These are phyloP conservation scores for Rhamphomyia laevipes DNA, from an alignment of 2,888 invertebrate genomes.

Conservation along the genomic window DNA sequence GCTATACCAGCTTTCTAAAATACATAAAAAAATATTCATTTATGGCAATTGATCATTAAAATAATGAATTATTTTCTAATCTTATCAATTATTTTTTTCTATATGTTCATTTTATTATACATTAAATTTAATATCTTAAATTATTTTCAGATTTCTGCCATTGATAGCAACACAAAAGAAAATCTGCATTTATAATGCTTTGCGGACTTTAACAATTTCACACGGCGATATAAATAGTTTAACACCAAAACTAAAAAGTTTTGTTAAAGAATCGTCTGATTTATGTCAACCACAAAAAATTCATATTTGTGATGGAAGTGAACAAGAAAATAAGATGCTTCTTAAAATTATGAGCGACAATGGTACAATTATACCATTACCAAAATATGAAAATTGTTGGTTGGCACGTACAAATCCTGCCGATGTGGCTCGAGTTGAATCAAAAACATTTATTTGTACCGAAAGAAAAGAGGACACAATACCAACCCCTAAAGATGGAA, in stretches of 20 bases:
- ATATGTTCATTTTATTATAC: no score
- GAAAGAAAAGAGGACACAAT: slow-evolving; percentile 67
- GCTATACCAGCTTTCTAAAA: no score
- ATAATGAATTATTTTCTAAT: no score
- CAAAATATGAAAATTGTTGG: slow-evolving; percentile 92
- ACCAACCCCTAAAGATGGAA: slow-evolving; percentile 62
- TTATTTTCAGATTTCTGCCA: no score
- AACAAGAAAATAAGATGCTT: slow-evolving; percentile 61
- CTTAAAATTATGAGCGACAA: slow-evolving; percentile 63
- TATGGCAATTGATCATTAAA: no score
- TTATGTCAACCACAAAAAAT: slow-evolving; percentile 78
- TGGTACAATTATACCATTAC: slow-evolving; percentile 65
- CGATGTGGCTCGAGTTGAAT: slow-evolving; percentile 96
- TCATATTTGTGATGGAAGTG: slow-evolving; percentile 90
- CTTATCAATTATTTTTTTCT: no score
- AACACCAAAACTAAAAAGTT: slow-evolving; percentile 43
- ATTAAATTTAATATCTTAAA: no score
- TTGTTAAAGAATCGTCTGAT: slow-evolving; percentile 64
- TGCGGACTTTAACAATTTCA: slow-evolving; percentile 34
- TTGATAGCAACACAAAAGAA: no score
- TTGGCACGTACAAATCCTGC: slow-evolving; percentile 90
- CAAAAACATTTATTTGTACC: slow-evolving; percentile 89
- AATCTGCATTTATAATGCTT: not conserved
- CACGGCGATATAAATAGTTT: slow-evolving; percentile 34
- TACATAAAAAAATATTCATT: no score